These are phyloP conservation scores for Chrysopilus asiliformis DNA, from an alignment of 2,888 invertebrate genomes.

Conservation along the genomic window DNA sequence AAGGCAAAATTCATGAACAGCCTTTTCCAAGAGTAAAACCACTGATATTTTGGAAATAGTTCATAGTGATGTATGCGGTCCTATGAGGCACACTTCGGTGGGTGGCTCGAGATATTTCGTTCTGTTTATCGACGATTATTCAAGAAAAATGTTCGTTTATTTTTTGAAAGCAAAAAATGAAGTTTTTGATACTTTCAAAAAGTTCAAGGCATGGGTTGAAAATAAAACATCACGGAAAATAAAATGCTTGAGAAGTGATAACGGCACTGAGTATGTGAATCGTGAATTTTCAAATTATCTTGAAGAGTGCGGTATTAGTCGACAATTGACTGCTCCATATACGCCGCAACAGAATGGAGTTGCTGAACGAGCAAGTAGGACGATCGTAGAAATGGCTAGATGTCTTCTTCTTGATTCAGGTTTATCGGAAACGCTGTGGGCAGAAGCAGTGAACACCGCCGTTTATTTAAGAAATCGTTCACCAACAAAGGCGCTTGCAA, in stretches of 20 bases:
- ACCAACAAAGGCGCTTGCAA: slow-evolving; percentile 12
- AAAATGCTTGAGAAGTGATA: slow-evolving; percentile 10
- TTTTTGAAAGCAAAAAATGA: slow-evolving; percentile 15
- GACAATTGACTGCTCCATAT: slow-evolving; percentile 8
- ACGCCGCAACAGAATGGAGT: slow-evolving; percentile 15
- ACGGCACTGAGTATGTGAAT: slow-evolving; percentile 11
- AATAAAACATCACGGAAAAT: slow-evolving; percentile 11
- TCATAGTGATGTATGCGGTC: too few relatives aligned
- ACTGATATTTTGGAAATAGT: too few relatives aligned
- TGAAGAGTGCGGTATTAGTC: slow-evolving; percentile 8
- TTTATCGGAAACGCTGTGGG: slow-evolving; percentile 18
- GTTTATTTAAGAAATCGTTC: slow-evolving; percentile 14
- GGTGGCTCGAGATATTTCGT: slow-evolving; percentile 13
- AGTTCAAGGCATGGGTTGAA: slow-evolving; percentile 12
- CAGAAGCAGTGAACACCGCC: slow-evolving; percentile 15
- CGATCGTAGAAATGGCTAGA: slow-evolving; percentile 19
- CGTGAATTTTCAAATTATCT: slow-evolving; percentile 7
- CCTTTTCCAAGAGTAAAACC: too few relatives aligned
- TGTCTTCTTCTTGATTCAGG: slow-evolving; percentile 19
- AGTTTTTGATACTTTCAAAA: slow-evolving; percentile 13
- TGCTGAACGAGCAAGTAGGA: slow-evolving; percentile 13
- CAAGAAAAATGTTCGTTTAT: too few relatives aligned
- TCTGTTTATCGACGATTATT: slow-evolving; percentile 16
- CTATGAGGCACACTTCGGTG: slow-evolving; percentile 11
- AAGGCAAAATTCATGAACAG: too few relatives aligned